Evolutionary conservation across 2,888 invertebrate species (phyloP), one percentile per base, ranked within the genome.

Genomic region (Apamea monoglypha): DNA sequence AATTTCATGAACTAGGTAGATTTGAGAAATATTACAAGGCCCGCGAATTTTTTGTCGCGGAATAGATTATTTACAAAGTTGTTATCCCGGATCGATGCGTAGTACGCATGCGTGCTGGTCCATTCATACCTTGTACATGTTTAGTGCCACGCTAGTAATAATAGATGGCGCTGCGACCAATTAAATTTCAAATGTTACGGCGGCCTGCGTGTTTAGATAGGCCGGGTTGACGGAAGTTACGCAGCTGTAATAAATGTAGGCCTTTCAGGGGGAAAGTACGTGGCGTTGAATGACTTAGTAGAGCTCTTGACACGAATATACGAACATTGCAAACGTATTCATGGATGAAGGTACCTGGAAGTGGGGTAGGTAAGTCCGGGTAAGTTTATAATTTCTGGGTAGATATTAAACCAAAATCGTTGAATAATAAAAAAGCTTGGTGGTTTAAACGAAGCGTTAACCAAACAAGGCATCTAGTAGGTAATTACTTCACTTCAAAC

Each of bases 11-110:
- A 74, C 44, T 72, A 76, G 4, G 29, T 21, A 14, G 68, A 77
- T 70, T 74, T 67, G 84, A 86, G 87, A 91, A 91, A 91, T 91
- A 91, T 91, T 89, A 74, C 72, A 86, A 80, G 81, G 85, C 74
- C 87, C 85, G 81, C 83, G 86, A 90, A 87, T 93, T 93, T 77
- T 93, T 93, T 92, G 91, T 91, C 87, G 87, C 91, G 89, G 89
- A 93, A 94, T 95, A 93, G 93, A 96, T 95, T 95, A 96, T 96
- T 96, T 96, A 96, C 92, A 89, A 73, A 91, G 91, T 89, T 89
- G 89, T 92, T 91, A 89, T 89, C 83, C 86, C 91, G 95, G 96
- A 96, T 96, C 96, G 93, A 96, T 96, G 93, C 85, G 87, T 89
- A 93, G 88, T 94, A 93, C 96, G 96, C 96, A 95, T 92, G 96